Evolutionary conservation across 2,113 vertebrate species (phyloP).

Genomic region (Nesogale talazaci): DNA sequence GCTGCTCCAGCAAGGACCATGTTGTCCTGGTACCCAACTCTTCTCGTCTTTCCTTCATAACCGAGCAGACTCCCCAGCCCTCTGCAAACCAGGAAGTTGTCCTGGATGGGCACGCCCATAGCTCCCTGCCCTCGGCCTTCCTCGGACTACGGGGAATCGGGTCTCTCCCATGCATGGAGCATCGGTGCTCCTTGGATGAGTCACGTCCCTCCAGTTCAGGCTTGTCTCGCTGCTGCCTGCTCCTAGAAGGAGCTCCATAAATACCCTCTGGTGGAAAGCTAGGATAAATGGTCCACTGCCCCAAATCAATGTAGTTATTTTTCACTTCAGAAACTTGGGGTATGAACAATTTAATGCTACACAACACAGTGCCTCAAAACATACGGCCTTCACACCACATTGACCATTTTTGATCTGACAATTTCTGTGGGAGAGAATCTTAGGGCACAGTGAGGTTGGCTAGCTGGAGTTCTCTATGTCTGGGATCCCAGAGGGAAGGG

Average conservation of each 20-base stretch:
- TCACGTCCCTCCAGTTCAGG: not conserved
- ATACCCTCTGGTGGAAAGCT: not conserved
- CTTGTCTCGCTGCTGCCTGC: not conserved
- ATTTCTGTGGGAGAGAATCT: slow-evolving; percentile 12
- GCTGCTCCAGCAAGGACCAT: no score
- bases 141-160: not conserved
- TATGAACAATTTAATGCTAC: not conserved
- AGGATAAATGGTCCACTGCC: slow-evolving; percentile 2
- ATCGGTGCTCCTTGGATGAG: not conserved
- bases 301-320: not conserved
- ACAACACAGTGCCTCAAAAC: not conserved
- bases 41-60: not conserved
- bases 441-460: not conserved
- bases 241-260: not conserved
- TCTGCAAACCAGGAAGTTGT: not conserved
- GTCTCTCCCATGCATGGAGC: not conserved
- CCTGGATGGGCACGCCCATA: no score
- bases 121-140: not conserved
- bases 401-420: not conserved
- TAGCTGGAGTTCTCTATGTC: not conserved
- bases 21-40: no score
- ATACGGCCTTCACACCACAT: slow-evolving; percentile 20
- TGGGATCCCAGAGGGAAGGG: not conserved
- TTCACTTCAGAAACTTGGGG: not conserved
- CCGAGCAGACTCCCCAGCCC: not conserved